Evolutionary conservation across 2,113 vertebrate genomes (phyloP), one percentile per base, ranked within the genome.

Genomic region (Pleuronectes platessa): DNA sequence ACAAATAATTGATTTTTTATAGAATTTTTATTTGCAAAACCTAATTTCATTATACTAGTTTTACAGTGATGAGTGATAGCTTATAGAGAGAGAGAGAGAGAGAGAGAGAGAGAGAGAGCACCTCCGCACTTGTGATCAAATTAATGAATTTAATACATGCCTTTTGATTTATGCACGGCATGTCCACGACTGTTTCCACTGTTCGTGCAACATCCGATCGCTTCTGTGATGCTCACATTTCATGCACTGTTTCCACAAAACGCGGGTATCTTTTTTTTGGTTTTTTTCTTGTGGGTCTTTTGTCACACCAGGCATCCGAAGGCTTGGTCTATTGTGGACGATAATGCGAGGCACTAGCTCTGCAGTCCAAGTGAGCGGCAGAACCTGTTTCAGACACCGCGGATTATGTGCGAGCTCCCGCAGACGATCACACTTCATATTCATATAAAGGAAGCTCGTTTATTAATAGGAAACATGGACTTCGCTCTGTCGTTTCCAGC

Each of bases 401-500:
- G 72, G 18, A 49, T 69, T 53, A 6, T 54, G 51, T 47, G 12
- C 2, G 62, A 18, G 61, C 18, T 70, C 31, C 3, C 2, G 17
- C 14, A 68, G 54, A 31, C 62, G 80, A 21, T 1, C 15, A 45
- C 42, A 51, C 11, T 58, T 42, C 21, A 37, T 74, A 31, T 54
- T 21, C 51, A 54, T 8, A 51, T 35, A 26, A 62, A 76, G 37
- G 61, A 70, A 77, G 49, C 56, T 21, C 18, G 49, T 65, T 45
- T 67, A 17, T 54, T 54, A 54, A 54, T 21, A n/a, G 51, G 51
- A 54, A 15, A n/a, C 51, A n/a, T 20, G 51, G 18, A n/a, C 51
- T 54, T 54, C 17, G 56, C 51, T 74, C 59, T 60, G 83, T 90
- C 87, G 85, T 90, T 86, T 88, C 66, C 82, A 86, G 85, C 86